Conservation (phyloP, 2,797 vertebrate species). For the Syndactyla subalaris region DNA sequence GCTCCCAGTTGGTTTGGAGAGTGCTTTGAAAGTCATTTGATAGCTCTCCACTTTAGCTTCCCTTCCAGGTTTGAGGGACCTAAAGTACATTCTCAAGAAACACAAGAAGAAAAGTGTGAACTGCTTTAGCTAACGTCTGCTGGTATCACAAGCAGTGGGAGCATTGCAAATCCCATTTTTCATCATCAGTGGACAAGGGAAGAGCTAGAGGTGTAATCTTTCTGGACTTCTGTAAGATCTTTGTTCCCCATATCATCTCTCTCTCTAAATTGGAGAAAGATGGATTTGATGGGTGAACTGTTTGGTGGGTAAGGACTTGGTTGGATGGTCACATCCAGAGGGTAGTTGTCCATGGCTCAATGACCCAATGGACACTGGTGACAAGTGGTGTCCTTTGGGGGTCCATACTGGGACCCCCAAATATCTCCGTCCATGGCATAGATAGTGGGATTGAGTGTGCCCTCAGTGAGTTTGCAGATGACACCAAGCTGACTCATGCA, state of each 20-base stretch:
- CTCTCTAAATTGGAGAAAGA: neutral
- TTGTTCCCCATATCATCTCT: neutral
- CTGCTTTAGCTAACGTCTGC: neutral
- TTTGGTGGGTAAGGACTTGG: neutral
- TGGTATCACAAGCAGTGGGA: neutral
- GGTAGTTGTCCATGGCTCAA: neutral
- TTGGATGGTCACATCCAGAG: neutral
- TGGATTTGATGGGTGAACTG: neutral
- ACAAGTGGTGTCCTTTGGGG: neutral
- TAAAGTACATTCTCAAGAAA: neutral
- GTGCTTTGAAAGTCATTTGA: neutral
- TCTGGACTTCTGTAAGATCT: neutral
- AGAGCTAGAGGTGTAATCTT: rapidly evolving
- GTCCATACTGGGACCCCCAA: neutral
- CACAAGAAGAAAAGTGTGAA: neutral
- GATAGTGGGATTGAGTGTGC: neutral
- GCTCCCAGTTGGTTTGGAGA: neutral
- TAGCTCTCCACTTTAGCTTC: neutral
- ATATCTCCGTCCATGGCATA: neutral
- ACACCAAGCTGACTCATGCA: neutral
- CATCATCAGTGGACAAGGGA: neutral
- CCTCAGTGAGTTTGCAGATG: neutral
- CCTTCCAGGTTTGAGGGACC: neutral
- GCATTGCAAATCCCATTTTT: neutral
- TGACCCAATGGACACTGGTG: neutral